Evolutionary conservation across 2,113 vertebrate species (phyloP).

Genomic region (Amazona vittata): DNA sequence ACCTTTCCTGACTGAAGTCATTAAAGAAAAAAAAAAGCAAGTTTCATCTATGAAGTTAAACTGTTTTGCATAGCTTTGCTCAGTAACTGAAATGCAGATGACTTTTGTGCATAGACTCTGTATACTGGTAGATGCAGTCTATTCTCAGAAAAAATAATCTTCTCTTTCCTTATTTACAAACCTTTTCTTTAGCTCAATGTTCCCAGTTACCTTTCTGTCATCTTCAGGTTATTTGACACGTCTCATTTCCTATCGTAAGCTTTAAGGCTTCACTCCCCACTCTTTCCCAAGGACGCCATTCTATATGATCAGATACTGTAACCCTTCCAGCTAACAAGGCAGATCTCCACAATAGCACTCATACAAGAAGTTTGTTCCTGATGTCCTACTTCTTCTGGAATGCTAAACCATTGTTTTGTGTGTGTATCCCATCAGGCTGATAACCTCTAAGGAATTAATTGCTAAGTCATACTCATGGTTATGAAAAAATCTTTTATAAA

Average conservation of each 20-base stretch:
- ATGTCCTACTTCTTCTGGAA: not conserved
- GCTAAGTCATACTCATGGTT: not conserved
- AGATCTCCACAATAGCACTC: not conserved
- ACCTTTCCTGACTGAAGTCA: not conserved
- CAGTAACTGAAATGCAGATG: not conserved
- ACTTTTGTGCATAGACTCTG: not conserved
- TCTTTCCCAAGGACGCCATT: not conserved
- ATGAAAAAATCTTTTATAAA: not conserved
- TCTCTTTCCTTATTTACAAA: not conserved
- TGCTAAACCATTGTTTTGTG: not conserved
- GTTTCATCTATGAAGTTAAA: conserved; percentile 3
- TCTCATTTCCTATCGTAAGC: not conserved
- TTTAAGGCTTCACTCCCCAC: not conserved
- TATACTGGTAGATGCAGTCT: not conserved
- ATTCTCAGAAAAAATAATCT: not conserved
- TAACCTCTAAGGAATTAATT: not conserved
- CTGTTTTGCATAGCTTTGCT: not conserved
- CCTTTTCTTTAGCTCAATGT: not conserved
- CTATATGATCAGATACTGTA: not conserved
- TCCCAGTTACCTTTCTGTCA: conserved; percentile 19
- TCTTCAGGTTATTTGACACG: not conserved
- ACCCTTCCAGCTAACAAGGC: not conserved
- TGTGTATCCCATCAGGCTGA: not conserved
- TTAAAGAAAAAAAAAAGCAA: not conserved
- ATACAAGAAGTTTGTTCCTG: not conserved